A percentile compares a stretch with the other conserved stretches of the same genome.
Evolutionary conservation across 2,113 vertebrate genomes (phyloP).

Genomic region (Cephalophus harveyi): DNA sequence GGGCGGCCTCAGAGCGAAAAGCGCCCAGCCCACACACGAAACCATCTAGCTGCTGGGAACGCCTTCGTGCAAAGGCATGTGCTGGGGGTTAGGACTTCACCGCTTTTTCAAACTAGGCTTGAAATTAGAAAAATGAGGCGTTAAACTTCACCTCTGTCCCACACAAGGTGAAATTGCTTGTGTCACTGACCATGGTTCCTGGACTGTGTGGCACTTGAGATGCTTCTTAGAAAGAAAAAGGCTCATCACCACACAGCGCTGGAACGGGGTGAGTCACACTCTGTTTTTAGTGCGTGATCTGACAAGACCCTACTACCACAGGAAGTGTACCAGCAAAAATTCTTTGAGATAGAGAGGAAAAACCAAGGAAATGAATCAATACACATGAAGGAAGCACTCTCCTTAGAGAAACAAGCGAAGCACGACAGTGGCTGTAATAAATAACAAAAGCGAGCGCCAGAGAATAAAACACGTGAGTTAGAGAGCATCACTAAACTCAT

Average conservation of each 20-base stretch:
- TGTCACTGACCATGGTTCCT: neutral
- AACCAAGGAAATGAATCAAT: neutral
- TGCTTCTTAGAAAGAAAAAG: slow-evolving; percentile 43
- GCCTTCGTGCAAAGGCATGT: neutral
- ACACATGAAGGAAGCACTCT: neutral
- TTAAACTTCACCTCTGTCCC: neutral
- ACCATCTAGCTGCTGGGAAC: neutral
- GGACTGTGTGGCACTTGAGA: slow-evolving; percentile 20
- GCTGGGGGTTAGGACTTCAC: neutral
- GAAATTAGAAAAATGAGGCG: neutral
- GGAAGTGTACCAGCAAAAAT: neutral
- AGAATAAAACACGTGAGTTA: neutral
- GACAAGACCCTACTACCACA: slow-evolving; percentile 32
- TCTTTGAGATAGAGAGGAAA: slow-evolving; percentile 24
- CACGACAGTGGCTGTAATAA: neutral
- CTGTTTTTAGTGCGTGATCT: slow-evolving; percentile 6
- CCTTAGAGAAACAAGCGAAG: neutral
- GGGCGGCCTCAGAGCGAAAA: neutral
- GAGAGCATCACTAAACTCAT: neutral
- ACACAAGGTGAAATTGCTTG: neutral
- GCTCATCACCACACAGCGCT: neutral
- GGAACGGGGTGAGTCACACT: neutral
- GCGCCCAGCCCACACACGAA: neutral
- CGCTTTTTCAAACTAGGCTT: neutral
- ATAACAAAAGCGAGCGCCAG: neutral